Evolutionary conservation across 2,797 vertebrate genomes (phyloP).

Genomic region (Enteromius treurensis): DNA sequence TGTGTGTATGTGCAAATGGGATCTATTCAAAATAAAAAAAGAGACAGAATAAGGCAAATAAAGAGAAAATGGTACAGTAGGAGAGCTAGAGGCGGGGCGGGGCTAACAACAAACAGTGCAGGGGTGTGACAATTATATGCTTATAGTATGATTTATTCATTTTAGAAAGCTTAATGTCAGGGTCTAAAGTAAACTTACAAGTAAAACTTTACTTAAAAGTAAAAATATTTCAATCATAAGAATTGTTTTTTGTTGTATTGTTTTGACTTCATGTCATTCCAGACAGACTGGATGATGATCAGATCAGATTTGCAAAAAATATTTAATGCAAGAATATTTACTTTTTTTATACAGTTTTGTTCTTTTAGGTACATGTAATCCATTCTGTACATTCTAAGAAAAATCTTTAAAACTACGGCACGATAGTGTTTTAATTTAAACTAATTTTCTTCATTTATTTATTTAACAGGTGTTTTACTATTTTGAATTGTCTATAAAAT

Average conservation of each 20-base stretch:
- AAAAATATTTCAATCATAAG: not conserved
- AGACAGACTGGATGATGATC: no score
- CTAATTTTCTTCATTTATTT: not conserved
- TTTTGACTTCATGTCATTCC: no score
- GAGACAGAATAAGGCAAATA: not conserved
- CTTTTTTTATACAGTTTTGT: not conserved
- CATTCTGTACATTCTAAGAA: not conserved
- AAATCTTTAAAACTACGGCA: not conserved
- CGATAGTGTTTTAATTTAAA: not conserved
- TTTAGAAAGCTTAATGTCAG: not conserved
- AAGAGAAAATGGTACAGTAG: not conserved
- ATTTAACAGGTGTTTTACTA: not conserved
- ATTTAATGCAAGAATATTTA: not conserved
- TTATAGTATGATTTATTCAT: not conserved
- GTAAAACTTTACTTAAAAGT: not conserved
- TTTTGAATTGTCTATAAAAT: not conserved
- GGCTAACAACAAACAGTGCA: no score
- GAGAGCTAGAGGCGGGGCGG: slow-evolving; percentile 31
- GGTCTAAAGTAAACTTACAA: not conserved
- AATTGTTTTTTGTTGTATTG: not conserved
- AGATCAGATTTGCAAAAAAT: no score
- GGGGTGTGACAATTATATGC: not conserved
- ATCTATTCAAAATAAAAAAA: not conserved
- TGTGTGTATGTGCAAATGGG: not conserved
- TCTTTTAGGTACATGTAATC: not conserved